phyloP scores from a whole-genome alignment of 2,797 vertebrate species.

The Sebastiscus tertius region DNA sequence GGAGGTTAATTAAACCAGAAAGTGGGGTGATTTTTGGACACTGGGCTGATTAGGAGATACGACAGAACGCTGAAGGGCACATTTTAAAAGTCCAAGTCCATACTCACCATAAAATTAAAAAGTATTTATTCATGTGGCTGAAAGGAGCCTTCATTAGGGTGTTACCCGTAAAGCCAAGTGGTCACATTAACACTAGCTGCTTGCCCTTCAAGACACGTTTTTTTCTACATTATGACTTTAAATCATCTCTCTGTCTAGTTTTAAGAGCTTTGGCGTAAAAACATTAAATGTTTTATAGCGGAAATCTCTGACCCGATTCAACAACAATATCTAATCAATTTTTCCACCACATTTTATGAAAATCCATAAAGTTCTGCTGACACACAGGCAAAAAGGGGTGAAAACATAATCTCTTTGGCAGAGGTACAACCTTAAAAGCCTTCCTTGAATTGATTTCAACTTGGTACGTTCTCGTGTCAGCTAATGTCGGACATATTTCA shows the following conservation, averaged over 20 bases:
- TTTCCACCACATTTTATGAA: slow-evolving; percentile 11
- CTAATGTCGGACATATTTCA: not conserved
- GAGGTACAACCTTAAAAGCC: slow-evolving; percentile 16
- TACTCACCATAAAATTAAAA: slow-evolving; percentile 7
- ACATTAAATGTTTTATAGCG: not conserved
- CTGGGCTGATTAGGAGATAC: slow-evolving; percentile 13
- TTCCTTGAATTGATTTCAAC: slow-evolving; percentile 2
- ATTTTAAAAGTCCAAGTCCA: slow-evolving; percentile 7
- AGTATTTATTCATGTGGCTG: slow-evolving; percentile 15
- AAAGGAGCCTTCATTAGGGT: not conserved
- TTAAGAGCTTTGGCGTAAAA: not conserved
- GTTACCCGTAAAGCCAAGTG: not conserved
- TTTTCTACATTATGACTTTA: not conserved
- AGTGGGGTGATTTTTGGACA: slow-evolving; percentile 13
- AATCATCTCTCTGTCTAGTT: not conserved
- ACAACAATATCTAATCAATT: slow-evolving; percentile 21
- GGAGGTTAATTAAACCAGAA: slow-evolving; percentile 36
- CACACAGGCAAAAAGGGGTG: not conserved
- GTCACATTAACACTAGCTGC: not conserved
- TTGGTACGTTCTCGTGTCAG: not conserved
- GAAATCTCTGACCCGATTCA: slow-evolving; percentile 9
- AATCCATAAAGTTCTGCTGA: slow-evolving; percentile 40
- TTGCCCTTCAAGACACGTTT: not conserved
- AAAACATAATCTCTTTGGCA: slow-evolving; percentile 17
- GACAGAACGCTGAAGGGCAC: slow-evolving; percentile 5